A percentile compares a stretch with the other conserved stretches of the same genome.
These are phyloP conservation scores for Tetranychus truncatus DNA, from an alignment of 2,888 invertebrate species.

Conservation along the genomic window DNA sequence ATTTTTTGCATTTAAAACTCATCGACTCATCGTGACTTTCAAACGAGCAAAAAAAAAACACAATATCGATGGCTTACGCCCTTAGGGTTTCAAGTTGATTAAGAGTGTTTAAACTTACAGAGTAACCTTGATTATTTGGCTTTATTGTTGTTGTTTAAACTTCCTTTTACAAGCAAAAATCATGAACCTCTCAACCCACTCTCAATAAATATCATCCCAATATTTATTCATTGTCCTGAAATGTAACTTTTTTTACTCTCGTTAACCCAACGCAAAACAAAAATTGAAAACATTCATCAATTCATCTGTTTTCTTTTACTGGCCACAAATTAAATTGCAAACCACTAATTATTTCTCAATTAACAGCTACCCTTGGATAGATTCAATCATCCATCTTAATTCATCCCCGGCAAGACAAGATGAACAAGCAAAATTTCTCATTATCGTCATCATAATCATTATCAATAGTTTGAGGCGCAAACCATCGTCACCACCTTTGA, in stretches of 20 bases:
- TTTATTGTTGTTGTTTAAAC: not conserved
- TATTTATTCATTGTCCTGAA: not conserved
- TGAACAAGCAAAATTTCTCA: not conserved
- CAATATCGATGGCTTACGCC: not conserved
- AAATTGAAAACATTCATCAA: not conserved
- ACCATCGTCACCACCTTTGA: too few relatives aligned
- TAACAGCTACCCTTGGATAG: constrained; percentile 24
- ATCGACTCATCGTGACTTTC: not conserved
- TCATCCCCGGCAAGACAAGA: not conserved
- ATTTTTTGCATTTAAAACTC: not conserved
- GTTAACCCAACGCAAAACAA: too few relatives aligned
- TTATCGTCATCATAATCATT: not conserved
- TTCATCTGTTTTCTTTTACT: not conserved
- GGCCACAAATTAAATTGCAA: not conserved
- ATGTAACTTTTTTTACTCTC: not conserved
- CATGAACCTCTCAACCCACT: not conserved
- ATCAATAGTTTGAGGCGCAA: too few relatives aligned
- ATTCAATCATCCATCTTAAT: constrained; percentile 5
- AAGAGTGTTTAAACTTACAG: not conserved
- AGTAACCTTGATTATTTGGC: not conserved
- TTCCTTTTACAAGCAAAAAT: not conserved
- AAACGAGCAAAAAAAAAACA: not conserved
- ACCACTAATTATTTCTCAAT: constrained; percentile 14
- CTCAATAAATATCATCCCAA: not conserved
- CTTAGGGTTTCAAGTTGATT: not conserved